Evolutionary conservation across 2,797 vertebrate species (phyloP).

Genomic region (Acipenser oxyrinchus): DNA sequence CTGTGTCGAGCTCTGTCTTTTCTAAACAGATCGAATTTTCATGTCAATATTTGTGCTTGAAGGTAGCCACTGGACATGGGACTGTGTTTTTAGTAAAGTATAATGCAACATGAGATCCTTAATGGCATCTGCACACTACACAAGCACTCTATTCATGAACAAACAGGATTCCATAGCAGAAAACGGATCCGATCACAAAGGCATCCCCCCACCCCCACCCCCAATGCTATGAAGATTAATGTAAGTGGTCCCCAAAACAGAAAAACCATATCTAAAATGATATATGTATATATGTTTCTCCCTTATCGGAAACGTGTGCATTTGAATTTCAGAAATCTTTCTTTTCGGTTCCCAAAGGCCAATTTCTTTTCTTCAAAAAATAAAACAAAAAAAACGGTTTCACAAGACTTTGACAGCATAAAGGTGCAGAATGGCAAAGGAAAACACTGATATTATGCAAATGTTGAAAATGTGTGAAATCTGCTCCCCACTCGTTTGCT

Average conservation of each 20-base stretch:
- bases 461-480: slow-evolving; percentile 3
- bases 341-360: not conserved
- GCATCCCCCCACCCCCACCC: no score
- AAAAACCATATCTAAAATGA: no score
- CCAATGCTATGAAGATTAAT: no score
- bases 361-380: not conserved
- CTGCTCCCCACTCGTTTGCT: not conserved
- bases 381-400: not conserved
- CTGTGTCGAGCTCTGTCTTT: not conserved
- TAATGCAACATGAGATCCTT: not conserved
- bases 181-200: slow-evolving; percentile 5
- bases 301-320: not conserved
- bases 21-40: not conserved
- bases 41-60: not conserved
- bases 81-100: not conserved
- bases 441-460: not conserved
- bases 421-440: not conserved
- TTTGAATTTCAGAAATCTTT: not conserved
- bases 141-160: slow-evolving; percentile 4
- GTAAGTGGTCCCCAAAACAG: no score
- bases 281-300: no score
- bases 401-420: slow-evolving; percentile 6
- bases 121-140: not conserved
- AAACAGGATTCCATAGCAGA: not conserved
- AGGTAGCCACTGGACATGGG: not conserved